Evolutionary conservation across 2,888 invertebrate genomes (phyloP).

Genomic region (Neoscelio sp.): DNA sequence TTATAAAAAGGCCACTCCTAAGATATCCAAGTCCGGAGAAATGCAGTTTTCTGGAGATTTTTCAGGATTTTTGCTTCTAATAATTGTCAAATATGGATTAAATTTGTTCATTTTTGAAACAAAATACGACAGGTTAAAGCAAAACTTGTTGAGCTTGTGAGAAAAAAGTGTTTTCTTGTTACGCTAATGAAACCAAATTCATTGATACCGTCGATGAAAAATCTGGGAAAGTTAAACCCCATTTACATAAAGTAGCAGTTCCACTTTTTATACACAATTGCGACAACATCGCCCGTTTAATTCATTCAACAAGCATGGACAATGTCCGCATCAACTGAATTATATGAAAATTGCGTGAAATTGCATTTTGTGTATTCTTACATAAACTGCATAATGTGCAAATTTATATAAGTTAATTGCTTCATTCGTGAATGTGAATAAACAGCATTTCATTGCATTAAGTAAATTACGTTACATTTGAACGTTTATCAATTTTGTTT

Average conservation of each 20-base stretch:
- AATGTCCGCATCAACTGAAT: background rate
- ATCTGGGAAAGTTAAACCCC: background rate
- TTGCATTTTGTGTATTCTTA: conserved; percentile 7
- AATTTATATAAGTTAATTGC: conserved; percentile 22
- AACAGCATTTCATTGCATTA: conserved; percentile 7
- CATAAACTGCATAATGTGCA: background rate
- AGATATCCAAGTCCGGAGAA: too few relatives aligned
- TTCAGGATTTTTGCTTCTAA: too few relatives aligned
- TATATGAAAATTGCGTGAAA: conserved; percentile 3
- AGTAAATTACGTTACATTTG: background rate
- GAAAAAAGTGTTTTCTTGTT: too few relatives aligned
- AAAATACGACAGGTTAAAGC: too few relatives aligned
- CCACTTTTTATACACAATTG: too few relatives aligned
- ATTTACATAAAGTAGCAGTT: too few relatives aligned
- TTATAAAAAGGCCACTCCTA: too few relatives aligned
- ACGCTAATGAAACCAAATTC: too few relatives aligned
- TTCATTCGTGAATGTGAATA: conserved; percentile 26
- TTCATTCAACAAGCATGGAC: conserved; percentile 3
- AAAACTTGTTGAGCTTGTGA: too few relatives aligned
- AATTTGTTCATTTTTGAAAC: too few relatives aligned
- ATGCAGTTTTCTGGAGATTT: too few relatives aligned
- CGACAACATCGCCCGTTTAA: background rate
- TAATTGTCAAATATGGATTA: too few relatives aligned
- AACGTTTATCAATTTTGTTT: background rate
- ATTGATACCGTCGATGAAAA: background rate